These are phyloP conservation scores for Orthonevra nobilis DNA, from an alignment of 2,888 invertebrate genomes.

Conservation along the genomic window DNA sequence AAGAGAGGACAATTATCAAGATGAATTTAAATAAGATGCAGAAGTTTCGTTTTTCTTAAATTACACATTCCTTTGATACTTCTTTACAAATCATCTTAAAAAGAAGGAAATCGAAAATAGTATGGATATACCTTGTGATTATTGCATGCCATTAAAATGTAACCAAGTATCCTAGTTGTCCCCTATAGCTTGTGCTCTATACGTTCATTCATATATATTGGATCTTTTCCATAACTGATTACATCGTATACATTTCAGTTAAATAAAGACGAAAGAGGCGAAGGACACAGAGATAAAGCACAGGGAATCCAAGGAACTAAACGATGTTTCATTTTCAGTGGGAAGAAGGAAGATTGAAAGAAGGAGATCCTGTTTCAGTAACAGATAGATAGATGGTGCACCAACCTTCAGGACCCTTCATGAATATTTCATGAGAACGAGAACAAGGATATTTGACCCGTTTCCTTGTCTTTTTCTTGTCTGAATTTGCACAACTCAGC, in stretches of 20 bases:
- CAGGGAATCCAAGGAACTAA: conserved; percentile 44
- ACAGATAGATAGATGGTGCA: conserved; percentile 63
- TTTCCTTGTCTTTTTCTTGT: conserved; percentile 49
- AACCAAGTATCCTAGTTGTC: not conserved
- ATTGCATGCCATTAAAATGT: conserved; percentile 18
- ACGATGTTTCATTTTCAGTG: conserved; percentile 46
- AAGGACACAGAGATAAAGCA: conserved; percentile 24
- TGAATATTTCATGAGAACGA: conserved; percentile 67
- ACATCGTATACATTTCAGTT: conserved; percentile 61
- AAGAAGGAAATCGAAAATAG: not conserved
- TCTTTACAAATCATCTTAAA: not conserved
- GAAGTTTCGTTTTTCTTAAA: not conserved
- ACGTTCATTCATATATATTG: conserved; percentile 30
- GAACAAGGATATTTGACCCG: conserved; percentile 67
- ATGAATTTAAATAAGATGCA: not conserved
- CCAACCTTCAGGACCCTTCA: conserved; percentile 63
- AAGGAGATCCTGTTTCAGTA: conserved; percentile 58
- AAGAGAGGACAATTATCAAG: not conserved
- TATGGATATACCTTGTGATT: conserved; percentile 6
- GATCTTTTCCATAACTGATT: conserved; percentile 60
- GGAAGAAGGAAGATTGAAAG: conserved; percentile 38
- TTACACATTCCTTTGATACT: not conserved
- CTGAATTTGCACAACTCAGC: conserved; percentile 21
- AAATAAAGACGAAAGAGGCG: conserved; percentile 46
- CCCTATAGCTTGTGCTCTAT: not conserved